These are phyloP conservation scores for Physocephala rufipes DNA, from an alignment of 2,888 invertebrate genomes.

Conservation along the genomic window DNA sequence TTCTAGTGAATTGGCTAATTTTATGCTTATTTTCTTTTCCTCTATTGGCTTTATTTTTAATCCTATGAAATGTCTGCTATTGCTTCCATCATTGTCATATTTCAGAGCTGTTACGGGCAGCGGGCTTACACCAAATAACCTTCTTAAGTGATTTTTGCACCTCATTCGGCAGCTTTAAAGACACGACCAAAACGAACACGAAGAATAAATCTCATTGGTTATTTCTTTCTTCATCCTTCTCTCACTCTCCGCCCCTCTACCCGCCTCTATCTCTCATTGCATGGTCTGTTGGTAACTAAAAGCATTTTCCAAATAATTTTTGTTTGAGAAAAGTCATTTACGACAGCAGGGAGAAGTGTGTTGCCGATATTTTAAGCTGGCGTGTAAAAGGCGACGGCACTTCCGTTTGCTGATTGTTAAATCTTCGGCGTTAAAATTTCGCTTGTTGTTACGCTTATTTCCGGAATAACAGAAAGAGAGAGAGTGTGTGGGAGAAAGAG, in stretches of 20 bases:
- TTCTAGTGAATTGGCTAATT: too few species aligned
- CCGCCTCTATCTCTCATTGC: too few species aligned
- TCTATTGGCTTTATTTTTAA: not conserved
- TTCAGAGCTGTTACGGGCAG: not conserved
- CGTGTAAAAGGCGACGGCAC: constrained; percentile 1
- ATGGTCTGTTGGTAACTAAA: not conserved
- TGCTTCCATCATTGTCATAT: not conserved
- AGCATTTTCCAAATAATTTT: not conserved
- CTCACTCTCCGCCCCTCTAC: not conserved
- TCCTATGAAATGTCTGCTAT: not conserved
- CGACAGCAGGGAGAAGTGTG: constrained; percentile 1
- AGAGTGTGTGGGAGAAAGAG: too few species aligned
- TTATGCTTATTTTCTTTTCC: not conserved
- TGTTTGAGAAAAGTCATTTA: too few species aligned
- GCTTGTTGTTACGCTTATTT: too few species aligned
- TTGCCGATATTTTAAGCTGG: constrained; percentile 7
- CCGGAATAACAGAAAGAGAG: too few species aligned
- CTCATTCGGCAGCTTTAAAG: constrained; percentile 18
- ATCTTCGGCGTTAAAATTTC: not conserved
- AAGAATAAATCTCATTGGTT: too few species aligned
- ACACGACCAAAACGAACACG: too few species aligned
- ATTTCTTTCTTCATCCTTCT: too few species aligned
- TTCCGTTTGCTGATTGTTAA: not conserved
- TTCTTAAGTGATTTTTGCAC: constrained; percentile 32
- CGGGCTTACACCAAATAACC: constrained; percentile 13